Conservation (phyloP, 2,113 vertebrate species). For the Podilymbus podiceps region DNA sequence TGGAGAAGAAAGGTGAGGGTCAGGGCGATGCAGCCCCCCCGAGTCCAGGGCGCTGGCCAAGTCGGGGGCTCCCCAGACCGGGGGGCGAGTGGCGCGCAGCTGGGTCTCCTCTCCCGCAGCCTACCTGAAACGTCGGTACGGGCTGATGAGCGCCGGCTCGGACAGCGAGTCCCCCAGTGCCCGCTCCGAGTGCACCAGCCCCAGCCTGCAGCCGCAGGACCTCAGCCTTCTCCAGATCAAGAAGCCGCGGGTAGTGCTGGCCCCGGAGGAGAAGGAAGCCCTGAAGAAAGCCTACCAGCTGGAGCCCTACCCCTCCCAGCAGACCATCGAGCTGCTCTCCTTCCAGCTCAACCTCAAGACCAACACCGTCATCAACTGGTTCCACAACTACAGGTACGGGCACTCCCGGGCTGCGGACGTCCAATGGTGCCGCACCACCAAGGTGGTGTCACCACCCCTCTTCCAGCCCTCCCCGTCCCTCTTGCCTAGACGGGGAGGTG, state of each 20-base stretch:
- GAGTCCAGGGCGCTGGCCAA: rapidly evolving
- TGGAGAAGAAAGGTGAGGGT: conserved; percentile 95
- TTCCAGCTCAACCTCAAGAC: conserved; percentile 95
- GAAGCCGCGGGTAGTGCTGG: conserved; percentile 93
- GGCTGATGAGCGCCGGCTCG: conserved; percentile 87
- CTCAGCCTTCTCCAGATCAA: conserved; percentile 90
- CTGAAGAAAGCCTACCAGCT: conserved; percentile 91
- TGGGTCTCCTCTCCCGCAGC: conserved; percentile 72
- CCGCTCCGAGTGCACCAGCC: conserved; percentile 90
- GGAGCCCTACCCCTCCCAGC: conserved; percentile 97
- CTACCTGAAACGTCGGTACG: conserved; percentile 94
- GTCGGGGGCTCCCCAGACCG: not conserved
- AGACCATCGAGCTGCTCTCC: conserved; percentile 94
- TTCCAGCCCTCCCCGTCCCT: not conserved
- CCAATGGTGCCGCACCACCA: not conserved
- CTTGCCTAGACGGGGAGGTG: not conserved
- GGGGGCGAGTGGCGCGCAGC: not conserved
- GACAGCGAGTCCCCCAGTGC: conserved; percentile 91
- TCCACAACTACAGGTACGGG: conserved; percentile 94
- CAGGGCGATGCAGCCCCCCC: rapidly evolving
- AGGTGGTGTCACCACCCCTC: not conserved
- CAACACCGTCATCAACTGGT: conserved; percentile 99
- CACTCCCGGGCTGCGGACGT: rapidly evolving
- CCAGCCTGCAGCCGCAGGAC: conserved; percentile 81
- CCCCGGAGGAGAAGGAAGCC: conserved; percentile 92